Base-by-base conservation (phyloP, 2,888 invertebrate genomes). In the Zygogramma bicolorata region DNA sequence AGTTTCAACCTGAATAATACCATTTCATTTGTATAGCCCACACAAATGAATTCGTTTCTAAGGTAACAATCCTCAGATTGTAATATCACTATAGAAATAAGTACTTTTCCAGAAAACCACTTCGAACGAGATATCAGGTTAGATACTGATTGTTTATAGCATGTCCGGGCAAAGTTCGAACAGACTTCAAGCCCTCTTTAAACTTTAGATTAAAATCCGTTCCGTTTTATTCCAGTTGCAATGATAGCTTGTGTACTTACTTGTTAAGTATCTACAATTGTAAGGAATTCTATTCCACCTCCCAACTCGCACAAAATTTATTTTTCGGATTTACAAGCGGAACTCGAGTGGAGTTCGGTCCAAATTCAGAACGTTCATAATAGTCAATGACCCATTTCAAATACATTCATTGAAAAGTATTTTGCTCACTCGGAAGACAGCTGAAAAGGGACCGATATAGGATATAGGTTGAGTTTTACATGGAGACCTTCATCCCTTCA, bases 91-190 rank as follows among this genome's bases (percentile, higher is more conserved):
- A 34, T 61, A 61, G 34, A 61, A 5, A 73, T 67, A 66, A 75
- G 74, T 65, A 63, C 53, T 71, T 71, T 59, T 49, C 42, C 38
- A 29, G 57, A 34, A 20, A 34, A 27, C 65, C 68, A 20, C 58
- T 70, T 27, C 46, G 59, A 66, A 65, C 34, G 61, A 70, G 73
- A 77, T 75, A 75, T 75, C 71, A 68, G 71, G 53, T 76, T 65
- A 78, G 78, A 79, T 77, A 76, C 77, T 77, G 76, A 78, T 80
- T 79, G 79, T 80, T 80, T 80, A 78, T 79, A 74, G 79, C 77
- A 73, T 77, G 80, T 75, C 77, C 71, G 76, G 75, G 72, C 74
- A 79, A 80, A 80, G 71, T 80, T 79, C 71, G 53, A 74, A 78
- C 66, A 72, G 63, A 74, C 71, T 78, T 79, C 62, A 68, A 80